These are phyloP conservation scores for Platorchestia sp. DNA, from an alignment of 1,140 invertebrate genomes.

Conservation along the genomic window DNA sequence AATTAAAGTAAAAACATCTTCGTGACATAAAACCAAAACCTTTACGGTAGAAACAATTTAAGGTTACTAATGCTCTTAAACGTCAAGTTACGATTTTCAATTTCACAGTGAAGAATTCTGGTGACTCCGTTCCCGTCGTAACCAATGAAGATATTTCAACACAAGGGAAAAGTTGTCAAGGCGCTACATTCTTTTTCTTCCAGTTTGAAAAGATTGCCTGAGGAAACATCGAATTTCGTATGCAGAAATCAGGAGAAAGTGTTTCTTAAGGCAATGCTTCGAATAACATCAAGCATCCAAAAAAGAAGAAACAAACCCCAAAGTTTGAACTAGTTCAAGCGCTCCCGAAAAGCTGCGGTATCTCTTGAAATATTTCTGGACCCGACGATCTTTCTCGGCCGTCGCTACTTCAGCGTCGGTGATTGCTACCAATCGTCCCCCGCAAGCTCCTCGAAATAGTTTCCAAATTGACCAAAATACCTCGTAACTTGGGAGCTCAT, in stretches of 20 bases:
- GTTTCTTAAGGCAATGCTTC: not conserved
- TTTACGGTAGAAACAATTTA: not conserved
- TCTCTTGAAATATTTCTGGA: not conserved
- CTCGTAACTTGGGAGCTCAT: not conserved
- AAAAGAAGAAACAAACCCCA: not conserved
- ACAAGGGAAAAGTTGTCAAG: not conserved
- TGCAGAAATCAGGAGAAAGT: not conserved
- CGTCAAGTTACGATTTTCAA: no score
- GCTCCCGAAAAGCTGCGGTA: not conserved
- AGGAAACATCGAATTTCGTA: not conserved
- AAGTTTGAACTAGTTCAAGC: not conserved
- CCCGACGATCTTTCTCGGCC: not conserved
- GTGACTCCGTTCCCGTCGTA: not conserved
- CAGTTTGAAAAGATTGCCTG: not conserved
- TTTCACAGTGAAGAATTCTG: not conserved
- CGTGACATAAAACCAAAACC: not conserved
- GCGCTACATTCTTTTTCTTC: not conserved
- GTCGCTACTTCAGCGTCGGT: not conserved
- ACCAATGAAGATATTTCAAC: not conserved
- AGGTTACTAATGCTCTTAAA: not conserved
- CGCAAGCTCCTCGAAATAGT: not conserved
- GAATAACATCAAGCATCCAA: not conserved
- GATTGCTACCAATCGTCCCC: not conserved
- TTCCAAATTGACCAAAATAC: slow-evolving; percentile 15
- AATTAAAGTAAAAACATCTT: not conserved